A percentile compares a stretch with the other conserved stretches of the same genome.
Conservation (phyloP, 2,888 invertebrate genomes). For the Nymphalis polychloros region DNA sequence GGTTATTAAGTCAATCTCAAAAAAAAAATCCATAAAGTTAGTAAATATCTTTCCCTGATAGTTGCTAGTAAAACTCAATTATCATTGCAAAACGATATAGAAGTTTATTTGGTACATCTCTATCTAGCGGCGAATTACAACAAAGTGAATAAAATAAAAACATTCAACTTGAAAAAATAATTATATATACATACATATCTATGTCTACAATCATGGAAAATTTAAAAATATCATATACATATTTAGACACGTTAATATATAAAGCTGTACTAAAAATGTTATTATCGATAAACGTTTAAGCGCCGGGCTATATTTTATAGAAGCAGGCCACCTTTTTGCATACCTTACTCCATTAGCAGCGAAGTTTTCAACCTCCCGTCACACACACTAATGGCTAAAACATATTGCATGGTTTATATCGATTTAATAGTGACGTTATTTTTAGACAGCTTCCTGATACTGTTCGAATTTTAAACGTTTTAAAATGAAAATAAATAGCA, state of each 20-base stretch:
- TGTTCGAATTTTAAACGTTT: neutral
- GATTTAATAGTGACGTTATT: slow-evolving; percentile 24
- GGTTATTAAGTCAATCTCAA: too few species aligned
- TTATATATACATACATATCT: too few species aligned
- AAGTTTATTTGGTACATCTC: too few species aligned
- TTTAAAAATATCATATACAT: too few species aligned
- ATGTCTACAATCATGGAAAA: too few species aligned
- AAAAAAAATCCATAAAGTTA: too few species aligned
- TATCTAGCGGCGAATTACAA: too few species aligned
- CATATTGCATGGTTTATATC: slow-evolving; percentile 32
- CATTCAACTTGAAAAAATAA: too few species aligned
- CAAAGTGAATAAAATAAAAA: too few species aligned
- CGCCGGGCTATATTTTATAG: slow-evolving; percentile 27
- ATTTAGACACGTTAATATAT: neutral
- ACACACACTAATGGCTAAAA: slow-evolving; percentile 32
- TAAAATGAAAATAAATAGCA: slow-evolving; percentile 2
- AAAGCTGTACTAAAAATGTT: slow-evolving; percentile 13
- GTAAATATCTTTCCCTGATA: too few species aligned
- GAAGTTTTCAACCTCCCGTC: slow-evolving; percentile 29
- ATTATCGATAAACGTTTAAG: slow-evolving; percentile 35
- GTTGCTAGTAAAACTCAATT: too few species aligned
- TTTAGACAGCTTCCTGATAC: neutral
- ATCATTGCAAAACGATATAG: too few species aligned
- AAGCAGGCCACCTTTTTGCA: slow-evolving; percentile 31
- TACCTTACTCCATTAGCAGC: slow-evolving; percentile 26